These are phyloP conservation scores for Onychomys torridus DNA, from an alignment of 2,797 vertebrate species.

Conservation along the genomic window DNA sequence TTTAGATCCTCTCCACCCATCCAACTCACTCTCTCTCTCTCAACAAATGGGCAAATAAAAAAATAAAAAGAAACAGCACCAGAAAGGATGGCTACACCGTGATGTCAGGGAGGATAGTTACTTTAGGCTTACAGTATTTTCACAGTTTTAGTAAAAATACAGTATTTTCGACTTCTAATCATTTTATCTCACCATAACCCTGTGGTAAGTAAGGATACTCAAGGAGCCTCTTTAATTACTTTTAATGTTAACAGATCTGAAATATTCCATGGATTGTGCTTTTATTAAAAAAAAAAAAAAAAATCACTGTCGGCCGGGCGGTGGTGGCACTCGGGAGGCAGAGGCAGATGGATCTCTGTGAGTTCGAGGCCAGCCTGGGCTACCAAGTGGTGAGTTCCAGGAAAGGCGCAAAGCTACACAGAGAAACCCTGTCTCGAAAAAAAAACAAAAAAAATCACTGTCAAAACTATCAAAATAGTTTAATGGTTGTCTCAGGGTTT, in stretches of 20 bases:
- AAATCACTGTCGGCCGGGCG: too few relatives aligned
- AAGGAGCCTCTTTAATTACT: not conserved
- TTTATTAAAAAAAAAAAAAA: not conserved
- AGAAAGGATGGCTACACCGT: too few relatives aligned
- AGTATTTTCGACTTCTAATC: not conserved
- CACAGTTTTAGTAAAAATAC: not conserved
- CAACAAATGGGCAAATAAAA: not conserved
- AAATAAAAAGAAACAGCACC: too few relatives aligned
- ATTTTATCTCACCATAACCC: not conserved
- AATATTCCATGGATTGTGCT: not conserved
- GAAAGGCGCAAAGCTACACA: too few relatives aligned
- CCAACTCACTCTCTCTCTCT: not conserved
- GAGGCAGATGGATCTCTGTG: too few relatives aligned
- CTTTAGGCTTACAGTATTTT: not conserved
- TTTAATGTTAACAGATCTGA: not conserved
- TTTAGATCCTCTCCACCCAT: not conserved
- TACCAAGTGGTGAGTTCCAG: too few relatives aligned
- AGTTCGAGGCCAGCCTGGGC: too few relatives aligned
- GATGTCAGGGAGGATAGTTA: too few relatives aligned
- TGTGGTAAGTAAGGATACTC: too few relatives aligned
- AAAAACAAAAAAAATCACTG: not conserved
- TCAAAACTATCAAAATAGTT: not conserved
- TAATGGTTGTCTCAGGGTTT: not conserved
- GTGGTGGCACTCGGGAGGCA: too few relatives aligned
- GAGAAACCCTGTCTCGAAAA: too few relatives aligned